phyloP scores from a whole-genome alignment of 2,797 vertebrate genomes.

The Halcyon smyrnensis region DNA sequence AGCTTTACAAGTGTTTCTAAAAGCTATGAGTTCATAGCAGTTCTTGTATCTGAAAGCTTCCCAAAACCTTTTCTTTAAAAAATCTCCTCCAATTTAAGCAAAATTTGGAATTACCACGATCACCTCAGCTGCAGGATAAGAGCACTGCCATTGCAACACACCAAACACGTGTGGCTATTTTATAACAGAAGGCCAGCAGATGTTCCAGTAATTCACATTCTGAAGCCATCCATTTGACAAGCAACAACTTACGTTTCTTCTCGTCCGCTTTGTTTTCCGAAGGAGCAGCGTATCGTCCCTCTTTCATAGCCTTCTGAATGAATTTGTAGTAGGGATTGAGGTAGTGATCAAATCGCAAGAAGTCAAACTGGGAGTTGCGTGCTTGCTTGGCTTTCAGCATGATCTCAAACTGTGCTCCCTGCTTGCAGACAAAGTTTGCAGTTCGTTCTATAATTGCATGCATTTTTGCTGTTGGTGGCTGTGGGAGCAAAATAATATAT shows the following conservation, averaged over 20 bases:
- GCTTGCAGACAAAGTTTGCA: conserved; percentile 95
- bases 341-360: conserved; percentile 97
- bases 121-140: neutral
- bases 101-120: neutral
- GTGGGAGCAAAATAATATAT: neutral
- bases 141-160: neutral
- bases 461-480: conserved; percentile 97
- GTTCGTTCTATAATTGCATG: conserved; percentile 98
- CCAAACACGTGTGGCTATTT: neutral
- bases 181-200: neutral
- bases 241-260: conserved; percentile 80
- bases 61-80: neutral
- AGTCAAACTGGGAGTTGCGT: conserved; percentile 97
- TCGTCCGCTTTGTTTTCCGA: conserved; percentile 80
- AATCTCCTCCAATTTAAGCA: neutral
- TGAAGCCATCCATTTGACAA: neutral
- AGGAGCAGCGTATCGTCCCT: conserved; percentile 87
- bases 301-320: conserved; percentile 96
- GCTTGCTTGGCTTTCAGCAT: conserved; percentile 98
- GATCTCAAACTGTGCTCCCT: conserved; percentile 97
- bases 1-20: neutral
- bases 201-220: neutral
- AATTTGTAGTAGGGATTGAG: conserved; percentile 99
- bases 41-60: neutral
- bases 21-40: neutral